These are phyloP conservation scores for Nymphalis urticae DNA, from an alignment of 2,888 invertebrate genomes.

Conservation along the genomic window DNA sequence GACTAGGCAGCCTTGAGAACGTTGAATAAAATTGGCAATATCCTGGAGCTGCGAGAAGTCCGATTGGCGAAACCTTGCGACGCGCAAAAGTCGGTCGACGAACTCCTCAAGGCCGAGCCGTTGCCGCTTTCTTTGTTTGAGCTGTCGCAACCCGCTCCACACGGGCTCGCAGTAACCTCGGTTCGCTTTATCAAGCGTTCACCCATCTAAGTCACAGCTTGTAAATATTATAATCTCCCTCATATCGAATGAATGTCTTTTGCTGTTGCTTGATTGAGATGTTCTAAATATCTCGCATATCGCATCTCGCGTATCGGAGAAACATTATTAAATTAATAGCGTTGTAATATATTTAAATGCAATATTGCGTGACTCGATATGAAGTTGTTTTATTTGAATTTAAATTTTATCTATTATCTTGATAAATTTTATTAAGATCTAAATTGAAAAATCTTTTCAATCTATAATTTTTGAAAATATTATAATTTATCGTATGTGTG, in stretches of 20 bases:
- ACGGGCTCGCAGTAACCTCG: slow-evolving; percentile 65
- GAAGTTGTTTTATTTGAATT: no score
- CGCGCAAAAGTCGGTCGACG: slow-evolving; percentile 80
- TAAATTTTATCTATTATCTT: no score
- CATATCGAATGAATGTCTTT: slow-evolving; percentile 34
- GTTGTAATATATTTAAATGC: neutral
- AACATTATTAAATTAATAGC: neutral
- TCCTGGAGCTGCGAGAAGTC: slow-evolving; percentile 79
- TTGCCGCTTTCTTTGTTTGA: slow-evolving; percentile 79
- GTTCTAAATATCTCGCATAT: slow-evolving; percentile 27
- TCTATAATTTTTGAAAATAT: no score
- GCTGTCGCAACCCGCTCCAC: slow-evolving; percentile 64
- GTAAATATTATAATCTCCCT: slow-evolving; percentile 42
- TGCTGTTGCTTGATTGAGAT: slow-evolving; percentile 22
- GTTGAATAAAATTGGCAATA: slow-evolving; percentile 76
- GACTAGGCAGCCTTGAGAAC: slow-evolving; percentile 75
- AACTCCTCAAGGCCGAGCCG: slow-evolving; percentile 75
- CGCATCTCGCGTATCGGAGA: slow-evolving; percentile 9
- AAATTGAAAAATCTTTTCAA: no score
- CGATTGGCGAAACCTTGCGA: slow-evolving; percentile 81
- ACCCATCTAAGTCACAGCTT: slow-evolving; percentile 53
- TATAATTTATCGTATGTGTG: no score
- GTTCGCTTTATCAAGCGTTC: slow-evolving; percentile 74
- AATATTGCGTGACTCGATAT: no score
- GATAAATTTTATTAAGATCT: no score